Percentiles rank a stretch among this genome's conserved stretches.
phyloP scores from a whole-genome alignment of 2,113 vertebrate genomes.

The Zonotrichia leucophrys region DNA sequence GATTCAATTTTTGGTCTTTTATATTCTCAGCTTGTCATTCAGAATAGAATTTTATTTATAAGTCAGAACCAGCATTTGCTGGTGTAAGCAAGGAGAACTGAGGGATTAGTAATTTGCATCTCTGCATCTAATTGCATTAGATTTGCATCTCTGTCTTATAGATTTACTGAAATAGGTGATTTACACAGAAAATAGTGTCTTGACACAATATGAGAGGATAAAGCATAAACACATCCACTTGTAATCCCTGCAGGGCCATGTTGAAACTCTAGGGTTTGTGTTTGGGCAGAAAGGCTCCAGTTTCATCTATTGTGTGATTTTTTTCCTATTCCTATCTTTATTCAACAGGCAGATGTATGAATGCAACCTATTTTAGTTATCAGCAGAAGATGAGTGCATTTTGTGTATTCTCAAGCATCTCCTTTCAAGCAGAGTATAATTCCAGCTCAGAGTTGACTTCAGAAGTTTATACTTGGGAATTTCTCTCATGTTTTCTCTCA shows the following conservation, averaged over 20 bases:
- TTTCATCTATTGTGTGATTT: neutral
- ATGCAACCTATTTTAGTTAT: neutral
- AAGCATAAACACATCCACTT: constrained; percentile 14
- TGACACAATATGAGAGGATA: constrained; percentile 35
- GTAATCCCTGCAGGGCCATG: constrained; percentile 29
- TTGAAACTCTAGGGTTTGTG: neutral
- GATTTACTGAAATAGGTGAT: constrained; percentile 44
- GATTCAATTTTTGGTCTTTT: constrained; percentile 37
- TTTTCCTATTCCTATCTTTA: neutral
- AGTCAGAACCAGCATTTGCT: neutral
- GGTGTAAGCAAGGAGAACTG: constrained; percentile 25
- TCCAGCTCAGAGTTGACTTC: neutral
- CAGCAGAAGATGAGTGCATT: neutral
- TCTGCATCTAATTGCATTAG: constrained; percentile 56
- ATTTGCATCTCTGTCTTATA: constrained; percentile 42
- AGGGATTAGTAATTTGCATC: constrained; percentile 44
- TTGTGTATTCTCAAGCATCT: neutral
- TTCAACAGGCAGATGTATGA: neutral
- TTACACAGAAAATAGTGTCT: constrained; percentile 43
- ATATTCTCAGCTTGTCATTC: constrained; percentile 2
- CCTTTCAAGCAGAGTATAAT: neutral
- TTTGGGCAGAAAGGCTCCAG: neutral
- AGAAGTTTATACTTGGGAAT: neutral
- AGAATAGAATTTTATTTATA: constrained; percentile 26
- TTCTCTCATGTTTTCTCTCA: neutral